A percentile compares a stretch with the other conserved stretches of the same genome.
Evolutionary conservation across 2,888 invertebrate species (phyloP).

Genomic region (Ditula angustiorana): DNA sequence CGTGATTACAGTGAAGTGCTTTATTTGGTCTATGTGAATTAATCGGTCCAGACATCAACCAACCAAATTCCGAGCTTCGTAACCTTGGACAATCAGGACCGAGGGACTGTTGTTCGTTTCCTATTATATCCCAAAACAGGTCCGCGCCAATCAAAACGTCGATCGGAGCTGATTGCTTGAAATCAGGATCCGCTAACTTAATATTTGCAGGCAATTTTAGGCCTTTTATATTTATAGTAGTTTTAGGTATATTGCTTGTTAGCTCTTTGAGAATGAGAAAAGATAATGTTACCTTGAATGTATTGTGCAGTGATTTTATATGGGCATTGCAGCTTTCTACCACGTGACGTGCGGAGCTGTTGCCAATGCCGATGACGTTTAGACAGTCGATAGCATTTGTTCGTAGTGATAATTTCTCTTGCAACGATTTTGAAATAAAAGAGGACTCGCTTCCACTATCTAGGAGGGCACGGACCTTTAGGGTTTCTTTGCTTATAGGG

Average conservation of each 20-base stretch:
- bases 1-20: neutral
- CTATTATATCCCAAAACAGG: neutral
- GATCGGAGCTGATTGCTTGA: neutral
- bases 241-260: neutral
- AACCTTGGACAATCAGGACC: neutral
- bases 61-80: neutral
- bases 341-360: neutral
- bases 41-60: neutral
- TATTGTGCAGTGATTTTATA: neutral
- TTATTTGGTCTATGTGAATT: neutral
- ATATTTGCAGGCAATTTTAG: neutral
- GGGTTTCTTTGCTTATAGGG: neutral
- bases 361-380: constrained; percentile 4
- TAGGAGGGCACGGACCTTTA: neutral
- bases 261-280: neutral
- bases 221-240: neutral
- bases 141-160: too few species aligned
- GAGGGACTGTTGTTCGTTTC: neutral
- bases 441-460: constrained; percentile 3
- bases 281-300: neutral
- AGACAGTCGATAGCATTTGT: neutral
- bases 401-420: neutral
- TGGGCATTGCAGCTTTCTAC: neutral
- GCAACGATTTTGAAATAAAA: neutral
- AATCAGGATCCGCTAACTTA: neutral